Evolutionary conservation across 2,888 invertebrate species (phyloP), one percentile per base, ranked within the genome.

Genomic region (Cheilosia impressa): DNA sequence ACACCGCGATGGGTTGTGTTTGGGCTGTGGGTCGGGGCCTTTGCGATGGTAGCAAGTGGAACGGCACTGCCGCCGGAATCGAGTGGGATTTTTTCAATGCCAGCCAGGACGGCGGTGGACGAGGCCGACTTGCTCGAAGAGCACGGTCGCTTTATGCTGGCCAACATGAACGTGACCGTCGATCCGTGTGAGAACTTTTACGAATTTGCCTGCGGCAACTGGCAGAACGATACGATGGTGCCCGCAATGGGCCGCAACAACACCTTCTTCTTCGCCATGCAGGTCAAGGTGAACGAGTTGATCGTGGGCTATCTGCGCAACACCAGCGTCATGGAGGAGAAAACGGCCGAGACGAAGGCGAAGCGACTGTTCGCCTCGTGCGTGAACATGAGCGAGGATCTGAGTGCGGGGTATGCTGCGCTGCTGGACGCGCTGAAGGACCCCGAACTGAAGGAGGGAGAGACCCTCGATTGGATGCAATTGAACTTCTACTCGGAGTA

Each of bases 141-240:
- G 7, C 89, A 90, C 76, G 89, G 89, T 0, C 83, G 87, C 2
- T 89, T 91, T 31, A 89, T 91, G 88, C 15, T 89, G 22, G 88
- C 89, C 63, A 88, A 84, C 6, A 91, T 91, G 90, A 91, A 91
- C 62, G 88, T 83, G 13, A 88, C 88, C 22, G 82, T 90, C 0
- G 88, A 90, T 88, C 91, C 91, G 6, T 91, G 91, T 50, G 91
- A 91, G 88, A 90, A 91, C 81, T 91, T 91, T 73, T 91, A 90
- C 60, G 90, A 90, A 15, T 91, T 88, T 60, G 90, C 91, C 1
- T 91, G 91, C 47, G 91, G 91, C 22, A 89, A 88, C 47, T 91
- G 91, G 91, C 87, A 88, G 55, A 75, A 89, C 24, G 88, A 89
- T 1, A 76, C 88, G 0, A 34, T 89, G 77, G 85, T 91, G 5